Base-by-base conservation (phyloP, 2,888 invertebrate species). In the Junonia oenone region DNA sequence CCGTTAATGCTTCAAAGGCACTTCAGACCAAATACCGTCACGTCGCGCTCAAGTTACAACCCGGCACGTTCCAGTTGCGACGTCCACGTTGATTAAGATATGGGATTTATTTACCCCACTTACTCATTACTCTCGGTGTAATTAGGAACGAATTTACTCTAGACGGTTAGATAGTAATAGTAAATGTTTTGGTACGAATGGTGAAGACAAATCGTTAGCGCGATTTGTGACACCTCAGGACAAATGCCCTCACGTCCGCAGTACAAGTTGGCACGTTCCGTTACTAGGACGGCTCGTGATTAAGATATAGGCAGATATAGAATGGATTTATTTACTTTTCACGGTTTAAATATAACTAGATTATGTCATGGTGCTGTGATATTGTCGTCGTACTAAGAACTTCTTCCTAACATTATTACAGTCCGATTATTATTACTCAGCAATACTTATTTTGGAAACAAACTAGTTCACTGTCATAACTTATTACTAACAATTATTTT, bases 1-100 rank as follows among this genome's bases (percentile, higher is more conserved):
- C 33, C 53, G 49, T 56, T 56, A 52, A 35, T 35, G 45, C 51
- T 48, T 56, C 40, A 47, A 38, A 55, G 29, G 45, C 50, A 31
- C 35, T 46, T 50, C 54, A 53, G 50, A 35, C 57, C n/a, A 49
- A 60, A 63, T 61, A 37, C 63, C 57, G 22, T 57, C 63, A 63
- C 63, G 63, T 63, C 55, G 48, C 50, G 22, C 27, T n/a, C 9
- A 22, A 22, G 33, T 38, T 11, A 50, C 38, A 40, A 38, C n/a
- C 29, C 50, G 45, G 55, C 55, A 55, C 55, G 55, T 46, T 50
- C 50, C 55, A 22, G 45, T 27, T 27, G 38, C 45, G 37, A 17
- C 48, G 45, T 22, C 43, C 50, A 47, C 56, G n/a, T 26, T 55
- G 55, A 55, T 55, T 45, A 46, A 51, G 52, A 40, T 43, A 45